Conservation (phyloP, 2,888 invertebrate genomes). For the Lithophane semibrunnea region DNA sequence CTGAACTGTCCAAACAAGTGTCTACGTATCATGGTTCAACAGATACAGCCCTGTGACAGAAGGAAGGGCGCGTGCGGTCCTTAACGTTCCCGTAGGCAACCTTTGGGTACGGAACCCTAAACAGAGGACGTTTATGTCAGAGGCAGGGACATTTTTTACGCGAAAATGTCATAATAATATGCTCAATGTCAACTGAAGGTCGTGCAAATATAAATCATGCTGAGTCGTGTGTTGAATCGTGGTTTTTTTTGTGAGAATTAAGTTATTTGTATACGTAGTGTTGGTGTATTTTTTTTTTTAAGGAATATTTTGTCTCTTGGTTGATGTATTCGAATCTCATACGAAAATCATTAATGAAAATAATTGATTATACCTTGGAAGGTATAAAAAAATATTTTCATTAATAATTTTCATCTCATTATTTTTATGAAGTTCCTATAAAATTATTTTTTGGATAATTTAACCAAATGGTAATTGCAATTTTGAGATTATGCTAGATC, state of each 20-base stretch:
- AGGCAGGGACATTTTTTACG: constrained; percentile 30
- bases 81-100: too few species aligned
- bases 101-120: too few species aligned
- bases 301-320: background rate
- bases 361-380: too few species aligned
- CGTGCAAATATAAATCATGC: constrained; percentile 40
- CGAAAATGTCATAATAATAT: constrained; percentile 36
- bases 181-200: constrained; percentile 47
- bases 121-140: constrained; percentile 16
- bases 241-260: background rate
- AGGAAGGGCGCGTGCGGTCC: too few species aligned
- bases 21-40: too few species aligned
- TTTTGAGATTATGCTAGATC: too few species aligned
- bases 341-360: too few species aligned
- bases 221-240: background rate
- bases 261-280: background rate
- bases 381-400: too few species aligned
- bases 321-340: background rate
- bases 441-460: too few species aligned
- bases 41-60: too few species aligned
- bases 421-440: background rate
- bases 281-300: background rate
- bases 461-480: too few species aligned
- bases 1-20: too few species aligned
- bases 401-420: background rate